These are phyloP conservation scores for Malacosoma neustria DNA, from an alignment of 2,888 invertebrate genomes.

Conservation along the genomic window DNA sequence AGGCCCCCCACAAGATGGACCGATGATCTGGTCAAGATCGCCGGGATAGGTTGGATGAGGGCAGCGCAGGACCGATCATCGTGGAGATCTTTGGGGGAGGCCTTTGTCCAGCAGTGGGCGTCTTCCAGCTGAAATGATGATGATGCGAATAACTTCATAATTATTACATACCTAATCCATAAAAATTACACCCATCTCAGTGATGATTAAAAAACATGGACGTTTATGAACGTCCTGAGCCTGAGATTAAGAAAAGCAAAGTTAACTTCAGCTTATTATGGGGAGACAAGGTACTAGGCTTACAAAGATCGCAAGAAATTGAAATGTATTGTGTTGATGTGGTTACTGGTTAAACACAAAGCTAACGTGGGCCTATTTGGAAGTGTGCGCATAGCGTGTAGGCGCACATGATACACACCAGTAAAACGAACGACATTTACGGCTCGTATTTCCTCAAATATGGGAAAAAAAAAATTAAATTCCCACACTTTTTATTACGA, in stretches of 20 bases:
- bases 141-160: no score
- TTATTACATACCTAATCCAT: no score
- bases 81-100: no score
- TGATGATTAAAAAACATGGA: constrained; percentile 51
- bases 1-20: no score
- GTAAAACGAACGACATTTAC: constrained; percentile 15
- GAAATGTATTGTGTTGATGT: constrained; percentile 53
- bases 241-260: constrained; percentile 63
- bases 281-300: constrained; percentile 64
- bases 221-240: no score
- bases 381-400: constrained; percentile 52
- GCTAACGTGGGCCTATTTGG: constrained; percentile 24
- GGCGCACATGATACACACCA: constrained; percentile 40
- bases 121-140: no score
- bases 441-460: constrained; percentile 14
- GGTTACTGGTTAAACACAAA: constrained; percentile 23
- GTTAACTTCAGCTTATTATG: constrained; percentile 73
- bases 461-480: not conserved
- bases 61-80: no score
- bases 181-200: no score
- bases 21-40: no score
- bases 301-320: constrained; percentile 54
- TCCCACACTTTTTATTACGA: not conserved
- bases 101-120: no score
- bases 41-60: no score